Conservation (phyloP, 2,888 invertebrate species). For the Eucera pruinosa region DNA sequence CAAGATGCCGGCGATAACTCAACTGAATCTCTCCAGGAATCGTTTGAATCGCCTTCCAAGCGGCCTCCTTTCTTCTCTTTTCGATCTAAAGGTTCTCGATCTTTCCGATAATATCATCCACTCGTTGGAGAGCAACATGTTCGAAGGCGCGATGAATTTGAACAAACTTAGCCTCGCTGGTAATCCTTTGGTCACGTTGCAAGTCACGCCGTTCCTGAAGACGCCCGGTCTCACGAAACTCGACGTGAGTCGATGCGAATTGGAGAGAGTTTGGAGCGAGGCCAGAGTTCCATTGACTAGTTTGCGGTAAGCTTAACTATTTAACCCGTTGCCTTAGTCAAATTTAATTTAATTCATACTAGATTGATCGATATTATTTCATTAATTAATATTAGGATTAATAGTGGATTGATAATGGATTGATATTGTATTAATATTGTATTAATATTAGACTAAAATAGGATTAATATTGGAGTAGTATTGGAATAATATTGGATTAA, state of each 20-base stretch:
- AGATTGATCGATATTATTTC: too few relatives aligned
- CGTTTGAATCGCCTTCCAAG: constrained; percentile 74
- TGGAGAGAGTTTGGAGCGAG: constrained; percentile 89
- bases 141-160: constrained; percentile 88
- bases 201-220: constrained; percentile 88
- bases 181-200: constrained; percentile 89
- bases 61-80: constrained; percentile 83
- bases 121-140: constrained; percentile 87
- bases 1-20: constrained; percentile 89
- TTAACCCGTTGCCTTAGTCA: too few relatives aligned
- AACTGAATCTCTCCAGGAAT: constrained; percentile 89
- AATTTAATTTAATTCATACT: too few relatives aligned
- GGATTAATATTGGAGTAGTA: too few relatives aligned
- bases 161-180: constrained; percentile 89
- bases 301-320: constrained; percentile 78
- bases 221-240: constrained; percentile 88
- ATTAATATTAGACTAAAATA: too few relatives aligned
- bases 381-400: too few relatives aligned
- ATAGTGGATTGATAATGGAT: too few relatives aligned
- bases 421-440: too few relatives aligned
- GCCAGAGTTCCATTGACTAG: constrained; percentile 77
- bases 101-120: constrained; percentile 89
- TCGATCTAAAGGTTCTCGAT: constrained; percentile 89
- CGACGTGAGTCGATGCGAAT: constrained; percentile 89
- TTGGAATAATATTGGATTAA: too few relatives aligned